These are phyloP conservation scores for Osmerus eperlanus DNA, from an alignment of 2,113 vertebrate species.

Conservation along the genomic window DNA sequence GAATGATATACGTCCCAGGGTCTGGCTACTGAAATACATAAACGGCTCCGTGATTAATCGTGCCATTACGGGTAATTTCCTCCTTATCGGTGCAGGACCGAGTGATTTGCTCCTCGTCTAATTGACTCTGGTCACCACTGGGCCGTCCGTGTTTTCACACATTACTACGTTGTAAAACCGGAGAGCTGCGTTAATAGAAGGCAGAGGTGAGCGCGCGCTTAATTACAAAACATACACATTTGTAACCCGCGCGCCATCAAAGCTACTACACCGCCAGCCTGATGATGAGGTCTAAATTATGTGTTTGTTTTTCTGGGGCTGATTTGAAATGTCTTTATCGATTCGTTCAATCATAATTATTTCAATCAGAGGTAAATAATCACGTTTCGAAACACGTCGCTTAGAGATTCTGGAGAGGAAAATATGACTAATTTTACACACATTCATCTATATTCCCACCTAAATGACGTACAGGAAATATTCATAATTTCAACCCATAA, in stretches of 20 bases:
- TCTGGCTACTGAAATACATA: conserved; percentile 32
- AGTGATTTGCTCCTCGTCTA: conserved; percentile 30
- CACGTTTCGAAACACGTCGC: neutral
- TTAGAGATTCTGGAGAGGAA: neutral
- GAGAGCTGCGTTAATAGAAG: conserved; percentile 35
- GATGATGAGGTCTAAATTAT: conserved; percentile 6
- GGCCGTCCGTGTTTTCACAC: conserved; percentile 37
- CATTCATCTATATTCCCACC: too few relatives aligned
- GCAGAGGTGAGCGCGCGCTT: conserved; percentile 10
- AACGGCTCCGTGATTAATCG: conserved; percentile 26
- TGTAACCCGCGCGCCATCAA: conserved; percentile 21
- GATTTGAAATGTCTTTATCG: conserved; percentile 3
- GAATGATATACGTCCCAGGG: conserved; percentile 14
- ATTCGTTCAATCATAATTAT: conserved; percentile 12
- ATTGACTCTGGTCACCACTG: conserved; percentile 33
- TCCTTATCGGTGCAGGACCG: conserved; percentile 21
- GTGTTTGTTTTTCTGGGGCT: neutral
- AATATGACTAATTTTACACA: neutral
- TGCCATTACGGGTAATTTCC: conserved; percentile 33
- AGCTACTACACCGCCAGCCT: neutral
- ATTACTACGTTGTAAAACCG: conserved; percentile 50
- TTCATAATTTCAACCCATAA: too few relatives aligned
- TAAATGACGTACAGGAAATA: too few relatives aligned
- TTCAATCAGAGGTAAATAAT: conserved; percentile 3
- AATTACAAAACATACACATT: conserved; percentile 27